phyloP scores from a whole-genome alignment of 1,140 invertebrate species.

The Zaprionus nigranus region DNA sequence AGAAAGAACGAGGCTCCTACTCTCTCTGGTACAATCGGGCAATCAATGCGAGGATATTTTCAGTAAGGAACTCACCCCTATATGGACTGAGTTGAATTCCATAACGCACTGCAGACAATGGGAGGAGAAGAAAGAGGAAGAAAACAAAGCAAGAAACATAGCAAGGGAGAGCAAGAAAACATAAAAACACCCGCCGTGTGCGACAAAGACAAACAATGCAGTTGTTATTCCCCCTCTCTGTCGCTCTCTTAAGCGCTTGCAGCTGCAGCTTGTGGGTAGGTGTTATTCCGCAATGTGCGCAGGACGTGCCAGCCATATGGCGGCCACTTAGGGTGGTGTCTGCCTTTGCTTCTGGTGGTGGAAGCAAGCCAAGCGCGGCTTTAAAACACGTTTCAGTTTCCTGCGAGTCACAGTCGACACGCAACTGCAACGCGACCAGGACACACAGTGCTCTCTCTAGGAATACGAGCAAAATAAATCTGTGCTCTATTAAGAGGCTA shows the following conservation, averaged over 20 bases:
- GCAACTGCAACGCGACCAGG: constrained; percentile 53
- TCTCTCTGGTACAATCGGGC: not conserved
- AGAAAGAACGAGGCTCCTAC: not conserved
- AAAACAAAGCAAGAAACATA: constrained; percentile 3
- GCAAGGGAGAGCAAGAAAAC: not conserved
- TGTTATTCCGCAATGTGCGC: constrained; percentile 79
- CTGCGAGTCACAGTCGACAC: constrained; percentile 57
- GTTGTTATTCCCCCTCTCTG: not conserved
- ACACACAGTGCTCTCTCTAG: constrained; percentile 51
- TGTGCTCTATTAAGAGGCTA: not conserved
- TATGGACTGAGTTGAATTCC: constrained; percentile 16
- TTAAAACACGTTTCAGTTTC: constrained; percentile 53
- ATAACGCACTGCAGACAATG: constrained; percentile 29
- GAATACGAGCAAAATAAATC: constrained; percentile 38
- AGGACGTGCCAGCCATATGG: constrained; percentile 71
- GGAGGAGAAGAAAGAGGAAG: constrained; percentile 10
- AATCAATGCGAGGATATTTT: constrained; percentile 36
- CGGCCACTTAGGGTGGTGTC: constrained; percentile 53
- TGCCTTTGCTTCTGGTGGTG: constrained; percentile 8
- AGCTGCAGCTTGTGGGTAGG: constrained; percentile 57
- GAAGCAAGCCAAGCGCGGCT: constrained; percentile 55
- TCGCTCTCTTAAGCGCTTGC: not conserved
- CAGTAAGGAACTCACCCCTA: constrained; percentile 32
- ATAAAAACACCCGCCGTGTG: constrained; percentile 36
- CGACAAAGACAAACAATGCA: constrained; percentile 11